Evolutionary conservation across 2,113 vertebrate genomes (phyloP).

Genomic region (Scomber colias): DNA sequence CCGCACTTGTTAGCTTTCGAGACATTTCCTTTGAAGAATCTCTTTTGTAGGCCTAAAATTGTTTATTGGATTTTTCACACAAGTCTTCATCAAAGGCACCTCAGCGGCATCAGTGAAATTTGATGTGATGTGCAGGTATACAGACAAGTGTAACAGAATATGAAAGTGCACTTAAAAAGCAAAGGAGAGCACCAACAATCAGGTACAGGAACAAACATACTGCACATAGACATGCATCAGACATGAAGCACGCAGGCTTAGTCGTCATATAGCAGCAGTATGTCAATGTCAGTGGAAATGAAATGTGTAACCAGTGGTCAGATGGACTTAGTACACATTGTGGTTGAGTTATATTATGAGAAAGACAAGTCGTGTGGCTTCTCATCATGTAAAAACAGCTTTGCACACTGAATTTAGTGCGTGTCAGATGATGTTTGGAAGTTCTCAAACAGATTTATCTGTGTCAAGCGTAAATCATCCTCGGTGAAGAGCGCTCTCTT

Average conservation of each 20-base stretch:
- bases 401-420: slow-evolving; percentile 1
- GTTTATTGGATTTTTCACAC: slow-evolving; percentile 79
- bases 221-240: slow-evolving; percentile 8
- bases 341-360: slow-evolving; percentile 15
- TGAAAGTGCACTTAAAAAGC: slow-evolving; percentile 4
- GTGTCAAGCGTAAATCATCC: slow-evolving; percentile 23
- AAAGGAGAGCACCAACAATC: slow-evolving; percentile 18
- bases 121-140: slow-evolving; percentile 64
- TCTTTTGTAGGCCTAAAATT: slow-evolving; percentile 61
- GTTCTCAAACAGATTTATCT: slow-evolving; percentile 13
- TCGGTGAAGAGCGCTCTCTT: not conserved
- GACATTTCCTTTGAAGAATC: slow-evolving; percentile 75
- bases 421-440: not conserved
- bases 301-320: not conserved
- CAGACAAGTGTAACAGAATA: slow-evolving; percentile 63
- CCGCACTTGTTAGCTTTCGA: slow-evolving; percentile 81
- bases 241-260: not conserved
- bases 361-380: slow-evolving; percentile 28
- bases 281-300: not conserved
- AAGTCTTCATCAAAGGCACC: slow-evolving; percentile 72
- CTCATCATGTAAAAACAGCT: slow-evolving; percentile 19
- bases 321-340: slow-evolving; percentile 5
- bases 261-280: not conserved
- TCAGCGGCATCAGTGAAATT: slow-evolving; percentile 48
- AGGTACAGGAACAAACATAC: slow-evolving; percentile 19